Evolutionary conservation across 1,140 invertebrate species (phyloP), one percentile per base, ranked within the genome.

Genomic region (Aphidius ervi): DNA sequence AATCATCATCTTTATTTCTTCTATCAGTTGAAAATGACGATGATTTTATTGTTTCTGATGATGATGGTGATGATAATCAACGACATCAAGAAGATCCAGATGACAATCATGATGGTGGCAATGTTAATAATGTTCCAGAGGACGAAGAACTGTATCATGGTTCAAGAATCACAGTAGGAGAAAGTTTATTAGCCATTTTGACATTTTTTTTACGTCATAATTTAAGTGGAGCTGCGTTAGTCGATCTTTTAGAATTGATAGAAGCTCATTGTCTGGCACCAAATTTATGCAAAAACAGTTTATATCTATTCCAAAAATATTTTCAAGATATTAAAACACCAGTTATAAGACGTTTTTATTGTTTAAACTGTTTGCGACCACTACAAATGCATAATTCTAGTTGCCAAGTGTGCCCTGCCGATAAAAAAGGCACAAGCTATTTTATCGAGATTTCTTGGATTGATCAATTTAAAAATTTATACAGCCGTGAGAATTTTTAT

Each of bases 161-260:
- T 37, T 9, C 54, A 45, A 40, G 40, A 9, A 5, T 56, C 16
- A 43, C 54, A 7, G 43, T 56, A 6, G 54, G 54, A 10, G 54
- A 56, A 56, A 56, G 54, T 56, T n/a, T n/a, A n/a, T n/a, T n/a
- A n/a, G n/a, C n/a, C n/a, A n/a, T n/a, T 46, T 31, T 45, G 20
- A 45, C 54, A 4, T 56, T 56, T 10, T 45, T 23, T 8, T 20
- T 56, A 20, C 54, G 54, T 6, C 43, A 45, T 42, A 56, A 56
- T 45, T 7, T 56, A 46, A 56, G 40, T 40, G 23, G 9, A n/a
- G 43, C 23, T 6, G 10, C 9, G 4, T 45, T 56, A n/a, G n/a
- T 41, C 7, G 54, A n/a, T n/a, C n/a, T 56, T 4, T 56, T 56
- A 56, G n/a, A n/a, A n/a, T n/a, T n/a, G n/a, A 56, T 56, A 6